These are phyloP conservation scores for Thripadectes ignobilis DNA, from an alignment of 2,797 vertebrate genomes.

Conservation along the genomic window DNA sequence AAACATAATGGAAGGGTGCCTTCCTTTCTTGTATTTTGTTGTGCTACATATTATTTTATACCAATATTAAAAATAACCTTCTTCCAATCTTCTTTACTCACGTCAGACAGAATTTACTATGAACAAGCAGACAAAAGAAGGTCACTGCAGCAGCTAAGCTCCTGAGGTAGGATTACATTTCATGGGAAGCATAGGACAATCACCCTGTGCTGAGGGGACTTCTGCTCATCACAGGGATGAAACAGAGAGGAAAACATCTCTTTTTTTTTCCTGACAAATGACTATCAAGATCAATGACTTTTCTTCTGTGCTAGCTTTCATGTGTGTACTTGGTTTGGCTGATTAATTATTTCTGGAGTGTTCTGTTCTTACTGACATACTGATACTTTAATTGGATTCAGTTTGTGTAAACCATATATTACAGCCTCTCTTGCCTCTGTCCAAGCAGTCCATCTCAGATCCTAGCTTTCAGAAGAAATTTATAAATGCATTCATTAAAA, in stretches of 20 bases:
- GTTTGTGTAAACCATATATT: not conserved
- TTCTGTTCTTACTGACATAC: not conserved
- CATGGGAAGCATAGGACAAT: not conserved
- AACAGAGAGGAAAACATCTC: not conserved
- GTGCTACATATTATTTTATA: constrained; percentile 8
- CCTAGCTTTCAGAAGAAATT: not conserved
- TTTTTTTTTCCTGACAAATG: not conserved
- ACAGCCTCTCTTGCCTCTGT: not conserved
- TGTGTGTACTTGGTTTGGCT: not conserved
- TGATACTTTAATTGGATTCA: not conserved
- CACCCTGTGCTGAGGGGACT: not conserved
- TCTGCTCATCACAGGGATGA: not conserved
- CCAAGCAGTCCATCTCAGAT: not conserved
- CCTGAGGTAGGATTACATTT: constrained; percentile 57
- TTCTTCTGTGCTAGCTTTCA: not conserved
- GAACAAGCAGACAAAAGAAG: constrained; percentile 49
- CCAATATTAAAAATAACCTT: constrained; percentile 41
- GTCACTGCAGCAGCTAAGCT: constrained; percentile 59
- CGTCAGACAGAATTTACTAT: constrained; percentile 29
- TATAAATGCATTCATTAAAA: not conserved
- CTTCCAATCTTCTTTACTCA: constrained; percentile 34
- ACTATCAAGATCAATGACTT: not conserved
- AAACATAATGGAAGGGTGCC: not conserved
- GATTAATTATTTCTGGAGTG: not conserved
- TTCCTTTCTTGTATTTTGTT: not conserved